Evolutionary conservation across 2,113 vertebrate genomes (phyloP), one percentile per base, ranked within the genome.

Genomic region (Ascaphus truei): DNA sequence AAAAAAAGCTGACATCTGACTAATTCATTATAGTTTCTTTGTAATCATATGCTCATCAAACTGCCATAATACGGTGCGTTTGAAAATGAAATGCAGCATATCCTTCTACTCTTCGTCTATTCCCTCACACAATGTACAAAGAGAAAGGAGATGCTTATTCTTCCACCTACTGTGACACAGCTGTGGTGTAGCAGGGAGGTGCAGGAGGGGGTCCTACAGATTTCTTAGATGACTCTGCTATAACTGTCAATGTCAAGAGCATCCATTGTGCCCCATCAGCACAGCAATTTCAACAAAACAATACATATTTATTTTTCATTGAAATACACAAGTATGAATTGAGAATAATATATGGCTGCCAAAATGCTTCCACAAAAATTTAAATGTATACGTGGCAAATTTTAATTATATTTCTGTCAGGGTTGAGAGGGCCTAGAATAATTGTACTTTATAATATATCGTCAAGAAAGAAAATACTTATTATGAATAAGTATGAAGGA

Each of bases 381-480:
- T 41, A 51, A 71, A 52, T 61, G 33, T 34, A 25, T 61, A 52
- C 25, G 47, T 31, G 57, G 33, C 67, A 71, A 27, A n/a, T n/a
- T 71, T 51, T 61, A 71, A 71, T 71, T 71, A 71, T 71, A 71
- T 71, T 61, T 51, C 67, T 71, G 67, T 41, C 67, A 41, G 23
- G 12, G 15, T 20, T 13, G 45, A 23, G 20, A 51, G 6, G n/a
- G 23, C 43, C 23, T 37, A 15, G 23, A 69, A 59, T 59, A 59
- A 50, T 45, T 51, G 34, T 11, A n/a, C 29, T 34, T 68, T 26
- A 55, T 47, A 37, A 59, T 26, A 47, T 58, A 36, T 48, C 48
- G 6, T 16, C 45, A n/a, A 27, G 27, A n/a, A 59, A 39, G 53
- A 34, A 26, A n/a, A n/a, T n/a, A n/a, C n/a, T n/a, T n/a, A n/a